These are phyloP conservation scores for Tylochromis polylepis DNA, from an alignment of 2,113 vertebrate species.

Conservation along the genomic window DNA sequence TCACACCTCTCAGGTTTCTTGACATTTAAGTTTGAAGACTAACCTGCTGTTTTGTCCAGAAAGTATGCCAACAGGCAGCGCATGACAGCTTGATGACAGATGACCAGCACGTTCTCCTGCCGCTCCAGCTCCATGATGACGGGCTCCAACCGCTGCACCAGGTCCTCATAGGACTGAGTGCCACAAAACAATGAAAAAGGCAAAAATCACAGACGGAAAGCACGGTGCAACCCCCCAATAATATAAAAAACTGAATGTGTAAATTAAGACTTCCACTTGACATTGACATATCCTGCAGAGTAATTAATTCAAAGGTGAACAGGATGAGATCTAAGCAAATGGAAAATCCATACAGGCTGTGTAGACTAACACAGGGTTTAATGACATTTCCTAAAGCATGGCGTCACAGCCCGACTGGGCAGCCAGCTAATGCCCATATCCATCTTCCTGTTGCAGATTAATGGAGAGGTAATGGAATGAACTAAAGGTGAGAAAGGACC, in stretches of 20 bases:
- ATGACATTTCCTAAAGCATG: neutral
- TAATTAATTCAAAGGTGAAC: neutral
- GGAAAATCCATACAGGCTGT: neutral
- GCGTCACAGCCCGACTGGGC: neutral
- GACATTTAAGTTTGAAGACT: neutral
- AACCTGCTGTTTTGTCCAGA: slow-evolving; percentile 93
- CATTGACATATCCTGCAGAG: neutral
- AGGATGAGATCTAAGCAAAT: neutral
- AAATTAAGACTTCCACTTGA: neutral
- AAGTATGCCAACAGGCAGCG: slow-evolving; percentile 96
- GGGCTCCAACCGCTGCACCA: slow-evolving; percentile 94
- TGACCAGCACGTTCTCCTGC: slow-evolving; percentile 95
- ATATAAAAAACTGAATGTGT: neutral
- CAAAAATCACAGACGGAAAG: neutral
- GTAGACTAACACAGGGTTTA: neutral
- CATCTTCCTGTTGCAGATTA: slow-evolving; percentile 19
- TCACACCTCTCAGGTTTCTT: neutral
- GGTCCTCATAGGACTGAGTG: slow-evolving; percentile 92
- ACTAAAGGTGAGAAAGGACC: slow-evolving; percentile 30
- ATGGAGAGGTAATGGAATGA: slow-evolving; percentile 32
- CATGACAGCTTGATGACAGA: slow-evolving; percentile 99
- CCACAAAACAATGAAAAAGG: neutral
- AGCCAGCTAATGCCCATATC: slow-evolving; percentile 14
- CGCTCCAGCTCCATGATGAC: slow-evolving; percentile 99
- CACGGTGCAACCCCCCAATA: neutral